phyloP scores from a whole-genome alignment of 1,140 invertebrate species.

The Sinella curviseta region DNA sequence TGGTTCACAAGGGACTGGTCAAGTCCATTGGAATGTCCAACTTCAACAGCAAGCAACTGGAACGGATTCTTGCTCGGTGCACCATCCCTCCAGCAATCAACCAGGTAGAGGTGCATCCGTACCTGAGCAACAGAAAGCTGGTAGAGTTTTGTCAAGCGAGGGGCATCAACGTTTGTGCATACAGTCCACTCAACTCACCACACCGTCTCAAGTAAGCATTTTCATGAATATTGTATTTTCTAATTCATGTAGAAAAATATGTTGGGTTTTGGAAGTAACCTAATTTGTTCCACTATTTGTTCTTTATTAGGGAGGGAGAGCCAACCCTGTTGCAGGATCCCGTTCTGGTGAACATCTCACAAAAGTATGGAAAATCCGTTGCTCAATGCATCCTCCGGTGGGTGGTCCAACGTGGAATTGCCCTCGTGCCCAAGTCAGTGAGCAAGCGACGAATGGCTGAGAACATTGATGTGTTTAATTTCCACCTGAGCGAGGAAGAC shows the following conservation, averaged over 20 bases:
- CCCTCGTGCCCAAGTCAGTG: slow-evolving; percentile 79
- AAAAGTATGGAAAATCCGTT: slow-evolving; percentile 59
- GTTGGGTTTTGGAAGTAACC: no score
- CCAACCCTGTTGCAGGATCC: slow-evolving; percentile 62
- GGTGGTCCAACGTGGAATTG: slow-evolving; percentile 73
- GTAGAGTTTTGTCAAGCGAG: no score
- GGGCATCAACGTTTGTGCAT: no score
- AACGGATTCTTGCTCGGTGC: slow-evolving; percentile 45
- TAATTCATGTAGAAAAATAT: background rate
- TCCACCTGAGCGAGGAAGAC: slow-evolving; percentile 65
- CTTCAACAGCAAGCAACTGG: slow-evolving; percentile 53
- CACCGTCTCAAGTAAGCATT: no score
- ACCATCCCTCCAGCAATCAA: slow-evolving; percentile 59
- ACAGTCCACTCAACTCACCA: no score
- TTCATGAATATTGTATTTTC: no score
- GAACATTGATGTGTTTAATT: slow-evolving; percentile 75
- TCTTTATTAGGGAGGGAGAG: slow-evolving; percentile 51
- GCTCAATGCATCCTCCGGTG: slow-evolving; percentile 55
- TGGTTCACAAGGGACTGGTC: slow-evolving; percentile 53
- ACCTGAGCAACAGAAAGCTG: slow-evolving; percentile 70
- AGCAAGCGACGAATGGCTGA: slow-evolving; percentile 72
- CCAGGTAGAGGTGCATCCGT: slow-evolving; percentile 78
- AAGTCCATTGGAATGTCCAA: slow-evolving; percentile 57
- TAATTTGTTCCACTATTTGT: background rate
- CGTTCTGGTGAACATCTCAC: slow-evolving; percentile 64